Evolutionary conservation across 2,888 invertebrate species (phyloP), one percentile per base, ranked within the genome.

Genomic region (Germaria angustata): DNA sequence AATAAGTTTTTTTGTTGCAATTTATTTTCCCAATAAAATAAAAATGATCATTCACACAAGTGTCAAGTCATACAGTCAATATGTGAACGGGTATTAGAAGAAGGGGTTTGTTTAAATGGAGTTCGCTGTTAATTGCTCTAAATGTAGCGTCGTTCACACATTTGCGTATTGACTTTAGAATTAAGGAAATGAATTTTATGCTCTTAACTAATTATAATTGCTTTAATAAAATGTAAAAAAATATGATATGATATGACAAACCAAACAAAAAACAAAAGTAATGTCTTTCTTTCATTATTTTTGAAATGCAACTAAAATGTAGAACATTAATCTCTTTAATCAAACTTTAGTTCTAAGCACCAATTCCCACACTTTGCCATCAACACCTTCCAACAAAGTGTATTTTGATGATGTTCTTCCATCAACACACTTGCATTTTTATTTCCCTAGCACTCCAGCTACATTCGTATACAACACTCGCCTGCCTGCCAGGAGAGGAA

Each of bases 141-240:
- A 76, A 59, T 65, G 51, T 17, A 3, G 3, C 28, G 15, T 55
- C 63, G 53, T 65, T 46, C 46, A 49, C 46, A 61, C 53, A 82
- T 82, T 82, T 76, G 79, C 79, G 59, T 82, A 71, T 82, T 79
- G 65, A 49, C 46, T 76, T 71, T 44, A 53, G 55, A 72, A 79
- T 82, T 75, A 82, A 82, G 79, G 79, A 82, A 82, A 65, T 82
- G 9, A 68, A 61, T 72, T 51, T 53, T 22, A 6, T 34, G 9
- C 20, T 34, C 20, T 61, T 39, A 28, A 41, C 32, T 41, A 63
- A 53, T 73, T 73, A 44, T 11, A 44, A 44, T 41, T 41, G 15
- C n/a, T 20, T 2, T 49, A 17, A 49, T 51, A 51, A 39, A 51
- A n/a, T n/a, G 24, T 39, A 22, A 28, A 24, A 57, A 24, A 53